Evolutionary conservation across 2,797 vertebrate species (phyloP), one percentile per base, ranked within the genome.

Genomic region (Protosalanx chinensis): DNA sequence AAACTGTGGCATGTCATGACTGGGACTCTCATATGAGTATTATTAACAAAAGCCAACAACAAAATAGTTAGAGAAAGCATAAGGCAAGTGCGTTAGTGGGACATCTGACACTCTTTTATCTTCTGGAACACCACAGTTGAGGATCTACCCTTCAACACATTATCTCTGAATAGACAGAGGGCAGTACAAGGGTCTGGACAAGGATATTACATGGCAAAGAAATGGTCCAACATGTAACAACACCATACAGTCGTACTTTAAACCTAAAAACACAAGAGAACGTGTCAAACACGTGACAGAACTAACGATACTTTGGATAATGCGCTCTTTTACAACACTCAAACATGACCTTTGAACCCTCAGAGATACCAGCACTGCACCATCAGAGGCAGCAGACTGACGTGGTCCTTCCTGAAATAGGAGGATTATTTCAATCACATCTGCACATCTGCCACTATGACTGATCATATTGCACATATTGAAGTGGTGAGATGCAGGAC

Each of bases 261-360:
- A 15, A 49, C 12, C 64, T 49, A 51, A 51, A 66, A 46, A 29
- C 20, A 49, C 16, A 29, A 29, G 41, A 16, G 3, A 51, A 53
- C 18, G 7, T 1, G 51, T 56, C 58, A 60, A 60, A 60, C 12
- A 60, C 58, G 29, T 49, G 15, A 12, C 10, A 29, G 29, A 56
- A 56, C 16, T n/a, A 67, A 67, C 32, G 49, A 56, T n/a, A 67
- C 65, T 67, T 67, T 56, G 65, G 65, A 67, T 67, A 30, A 53
- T 53, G 46, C 13, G 27, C 58, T 67, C 4, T 16, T 18, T 49
- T 53, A 56, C 65, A 18, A 46, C 41, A 46, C 12, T 8, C 41
- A 67, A 29, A 30, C 49, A 67, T 15, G 7, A 67, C 18, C 23
- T 67, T 12, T 49, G 30, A 27, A 46, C 41, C 41, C 10, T 46